Percentiles rank a stretch among this genome's conserved stretches.
These are phyloP conservation scores for Drosophila novamexicana DNA, from an alignment of 1,140 invertebrate species.

Conservation along the genomic window DNA sequence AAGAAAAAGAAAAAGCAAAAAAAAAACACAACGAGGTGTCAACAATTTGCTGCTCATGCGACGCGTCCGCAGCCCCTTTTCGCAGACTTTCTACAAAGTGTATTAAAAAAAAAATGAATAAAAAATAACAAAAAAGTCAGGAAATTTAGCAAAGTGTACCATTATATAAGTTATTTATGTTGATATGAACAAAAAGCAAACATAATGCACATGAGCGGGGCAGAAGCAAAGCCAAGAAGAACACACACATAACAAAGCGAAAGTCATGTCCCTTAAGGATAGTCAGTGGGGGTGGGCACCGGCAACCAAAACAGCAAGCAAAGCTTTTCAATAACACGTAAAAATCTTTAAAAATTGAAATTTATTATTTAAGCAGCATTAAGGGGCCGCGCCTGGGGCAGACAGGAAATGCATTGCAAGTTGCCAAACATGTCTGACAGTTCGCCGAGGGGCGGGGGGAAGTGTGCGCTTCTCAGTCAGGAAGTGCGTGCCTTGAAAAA, in stretches of 20 bases:
- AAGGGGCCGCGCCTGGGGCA: background rate
- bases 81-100: conserved; percentile 34
- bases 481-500: conserved; percentile 48
- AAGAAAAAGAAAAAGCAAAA: conserved; percentile 13
- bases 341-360: conserved; percentile 80
- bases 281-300: conserved; percentile 26
- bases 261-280: conserved; percentile 72
- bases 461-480: conserved; percentile 43
- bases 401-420: conserved; percentile 62
- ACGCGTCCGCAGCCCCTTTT: conserved; percentile 12
- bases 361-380: conserved; percentile 67
- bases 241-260: conserved; percentile 69
- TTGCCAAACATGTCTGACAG: conserved; percentile 51
- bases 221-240: conserved; percentile 11
- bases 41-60: conserved; percentile 46
- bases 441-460: conserved; percentile 26
- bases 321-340: conserved; percentile 74
- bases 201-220: conserved; percentile 61
- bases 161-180: conserved; percentile 77
- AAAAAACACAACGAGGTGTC: conserved; percentile 40
- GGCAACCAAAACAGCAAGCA: conserved; percentile 12
- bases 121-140: conserved; percentile 23
- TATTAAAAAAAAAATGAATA: conserved; percentile 43
- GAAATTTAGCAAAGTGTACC: conserved; percentile 57
- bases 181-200: conserved; percentile 71